Conservation (phyloP, 2,888 invertebrate species). For the Agriopis marginaria region DNA sequence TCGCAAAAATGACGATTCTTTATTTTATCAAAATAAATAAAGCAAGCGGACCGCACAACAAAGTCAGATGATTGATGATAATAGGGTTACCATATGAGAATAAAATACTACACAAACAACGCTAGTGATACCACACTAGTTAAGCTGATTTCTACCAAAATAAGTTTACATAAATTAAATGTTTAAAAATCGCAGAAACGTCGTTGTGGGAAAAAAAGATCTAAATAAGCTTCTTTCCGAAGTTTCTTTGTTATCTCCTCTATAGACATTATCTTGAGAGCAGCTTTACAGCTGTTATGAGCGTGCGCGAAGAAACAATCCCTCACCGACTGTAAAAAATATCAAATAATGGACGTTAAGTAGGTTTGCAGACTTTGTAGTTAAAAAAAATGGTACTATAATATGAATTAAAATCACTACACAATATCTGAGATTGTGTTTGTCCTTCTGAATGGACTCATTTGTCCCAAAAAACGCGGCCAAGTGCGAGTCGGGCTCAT, state of each 20-base stretch:
- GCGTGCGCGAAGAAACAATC: conserved; percentile 83
- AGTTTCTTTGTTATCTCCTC: conserved; percentile 81
- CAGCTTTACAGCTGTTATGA: conserved; percentile 82
- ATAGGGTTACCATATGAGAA: conserved; percentile 57
- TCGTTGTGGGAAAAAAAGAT: conserved; percentile 79
- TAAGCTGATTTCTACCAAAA: conserved; percentile 19
- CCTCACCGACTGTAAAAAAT: conserved; percentile 71
- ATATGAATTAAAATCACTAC: too few relatives aligned
- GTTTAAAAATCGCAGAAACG: conserved; percentile 61
- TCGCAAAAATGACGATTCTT: conserved; percentile 62
- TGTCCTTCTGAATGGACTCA: too few relatives aligned
- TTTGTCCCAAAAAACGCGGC: too few relatives aligned
- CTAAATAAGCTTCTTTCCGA: conserved; percentile 80
- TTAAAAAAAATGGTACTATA: too few relatives aligned
- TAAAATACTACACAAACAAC: conserved; percentile 17
- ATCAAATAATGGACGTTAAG: background rate
- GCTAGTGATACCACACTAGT: conserved; percentile 12
- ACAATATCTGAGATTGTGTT: too few relatives aligned
- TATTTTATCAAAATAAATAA: conserved; percentile 72
- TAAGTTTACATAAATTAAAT: background rate
- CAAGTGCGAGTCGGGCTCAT: too few relatives aligned
- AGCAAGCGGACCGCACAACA: conserved; percentile 50
- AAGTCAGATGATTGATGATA: conserved; percentile 77
- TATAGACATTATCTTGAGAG: conserved; percentile 80
- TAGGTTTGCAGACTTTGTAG: too few relatives aligned